Conservation (phyloP, 2,113 vertebrate species). For the Gambusia holbrooki region DNA sequence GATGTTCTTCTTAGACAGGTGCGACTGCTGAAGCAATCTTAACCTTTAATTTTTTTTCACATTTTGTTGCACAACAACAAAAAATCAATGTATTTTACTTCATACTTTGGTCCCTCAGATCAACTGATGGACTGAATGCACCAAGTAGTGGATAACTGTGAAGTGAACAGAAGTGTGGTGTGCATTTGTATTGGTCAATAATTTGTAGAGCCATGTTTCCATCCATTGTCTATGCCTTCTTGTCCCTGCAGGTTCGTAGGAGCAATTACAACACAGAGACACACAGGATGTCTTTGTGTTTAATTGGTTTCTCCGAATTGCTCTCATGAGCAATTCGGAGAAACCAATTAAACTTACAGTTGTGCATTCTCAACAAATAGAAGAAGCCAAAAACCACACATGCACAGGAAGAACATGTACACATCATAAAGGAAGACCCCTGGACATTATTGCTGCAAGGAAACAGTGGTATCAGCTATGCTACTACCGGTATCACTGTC, state of each 20-base stretch:
- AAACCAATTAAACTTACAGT: neutral
- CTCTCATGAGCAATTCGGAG: too few species aligned
- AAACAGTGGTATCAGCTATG: too few species aligned
- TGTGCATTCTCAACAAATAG: neutral
- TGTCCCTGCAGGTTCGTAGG: neutral
- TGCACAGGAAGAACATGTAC: neutral
- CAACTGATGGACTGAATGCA: too few species aligned
- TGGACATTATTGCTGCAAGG: neutral
- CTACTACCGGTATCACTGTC: too few species aligned
- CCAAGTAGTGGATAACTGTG: neutral
- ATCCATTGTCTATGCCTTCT: neutral
- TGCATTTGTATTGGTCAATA: neutral
- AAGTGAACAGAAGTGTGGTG: neutral
- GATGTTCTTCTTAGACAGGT: too few species aligned
- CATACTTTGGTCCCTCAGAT: too few species aligned
- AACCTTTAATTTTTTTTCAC: too few species aligned
- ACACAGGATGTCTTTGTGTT: neutral
- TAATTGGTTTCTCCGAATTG: too few species aligned
- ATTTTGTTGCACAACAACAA: too few species aligned
- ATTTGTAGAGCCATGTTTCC: neutral
- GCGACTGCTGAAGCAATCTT: too few species aligned
- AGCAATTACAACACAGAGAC: neutral
- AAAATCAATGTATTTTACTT: too few species aligned
- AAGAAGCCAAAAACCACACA: neutral
- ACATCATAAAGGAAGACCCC: neutral